Evolutionary conservation across 1,140 invertebrate species (phyloP).

Genomic region (Phocides pigmalion): DNA sequence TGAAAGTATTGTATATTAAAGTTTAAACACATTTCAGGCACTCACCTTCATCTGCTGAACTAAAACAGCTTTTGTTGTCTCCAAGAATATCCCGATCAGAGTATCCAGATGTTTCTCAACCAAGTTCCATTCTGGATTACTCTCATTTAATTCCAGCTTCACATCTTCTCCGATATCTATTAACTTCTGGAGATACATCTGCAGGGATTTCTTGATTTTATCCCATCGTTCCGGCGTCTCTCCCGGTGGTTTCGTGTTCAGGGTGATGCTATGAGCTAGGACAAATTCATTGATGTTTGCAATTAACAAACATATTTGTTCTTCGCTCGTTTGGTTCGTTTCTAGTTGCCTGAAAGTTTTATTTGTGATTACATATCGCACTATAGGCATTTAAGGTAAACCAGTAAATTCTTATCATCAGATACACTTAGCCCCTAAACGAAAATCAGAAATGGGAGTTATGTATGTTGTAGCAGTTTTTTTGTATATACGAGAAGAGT

Average conservation of each 20-base stretch:
- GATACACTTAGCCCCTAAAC: too few relatives aligned
- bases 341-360: slow-evolving; percentile 73
- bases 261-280: slow-evolving; percentile 79
- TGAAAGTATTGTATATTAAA: too few relatives aligned
- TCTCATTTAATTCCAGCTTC: slow-evolving; percentile 78
- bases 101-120: slow-evolving; percentile 73
- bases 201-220: slow-evolving; percentile 80
- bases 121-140: slow-evolving; percentile 66
- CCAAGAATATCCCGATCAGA: slow-evolving; percentile 76
- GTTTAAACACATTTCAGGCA: too few relatives aligned
- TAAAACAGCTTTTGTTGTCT: slow-evolving; percentile 80
- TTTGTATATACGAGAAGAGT: too few relatives aligned
- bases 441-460: too few relatives aligned
- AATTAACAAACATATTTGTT: slow-evolving; percentile 75
- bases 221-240: slow-evolving; percentile 82
- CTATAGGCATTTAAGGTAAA: too few relatives aligned
- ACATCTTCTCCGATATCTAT: slow-evolving; percentile 81
- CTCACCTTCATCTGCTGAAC: slow-evolving; percentile 82
- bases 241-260: slow-evolving; percentile 81
- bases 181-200: slow-evolving; percentile 76
- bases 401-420: too few relatives aligned
- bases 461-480: too few relatives aligned
- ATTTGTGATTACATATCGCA: too few relatives aligned
- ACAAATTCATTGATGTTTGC: slow-evolving; percentile 83
- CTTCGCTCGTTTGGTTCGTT: slow-evolving; percentile 56